Conservation (phyloP, 2,113 vertebrate species). For the Albula goreensis region DNA sequence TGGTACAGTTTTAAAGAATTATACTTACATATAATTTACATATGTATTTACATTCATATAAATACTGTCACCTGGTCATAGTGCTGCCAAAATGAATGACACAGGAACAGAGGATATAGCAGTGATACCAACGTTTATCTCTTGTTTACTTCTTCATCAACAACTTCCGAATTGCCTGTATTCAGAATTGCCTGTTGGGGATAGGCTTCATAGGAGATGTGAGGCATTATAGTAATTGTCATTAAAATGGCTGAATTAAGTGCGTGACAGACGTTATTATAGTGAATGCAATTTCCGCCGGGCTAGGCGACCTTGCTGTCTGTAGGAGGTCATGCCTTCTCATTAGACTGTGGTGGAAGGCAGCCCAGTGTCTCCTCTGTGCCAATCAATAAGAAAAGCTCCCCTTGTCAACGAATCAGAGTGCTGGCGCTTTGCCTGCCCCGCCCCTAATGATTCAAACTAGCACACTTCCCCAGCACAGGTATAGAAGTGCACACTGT, state of each 20-base stretch:
- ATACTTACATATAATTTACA: too few relatives aligned
- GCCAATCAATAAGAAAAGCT: slow-evolving; percentile 79
- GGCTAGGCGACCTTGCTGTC: slow-evolving; percentile 79
- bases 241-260: slow-evolving; percentile 72
- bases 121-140: background rate
- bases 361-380: slow-evolving; percentile 76
- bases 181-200: slow-evolving; percentile 61
- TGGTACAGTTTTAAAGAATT: background rate
- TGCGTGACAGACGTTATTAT: slow-evolving; percentile 79
- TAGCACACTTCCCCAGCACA: slow-evolving; percentile 32
- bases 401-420: slow-evolving; percentile 73
- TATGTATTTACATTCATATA: background rate
- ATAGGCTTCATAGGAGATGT: slow-evolving; percentile 57
- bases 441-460: slow-evolving; percentile 46
- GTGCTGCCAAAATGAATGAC: background rate
- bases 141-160: background rate
- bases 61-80: background rate
- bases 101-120: background rate
- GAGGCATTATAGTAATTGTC: slow-evolving; percentile 80
- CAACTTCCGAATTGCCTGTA: background rate
- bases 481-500: slow-evolving; percentile 23
- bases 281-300: slow-evolving; percentile 80
- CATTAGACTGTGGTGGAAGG: slow-evolving; percentile 79
- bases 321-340: slow-evolving; percentile 78
- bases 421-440: slow-evolving; percentile 56